A percentile compares a stretch with the other conserved stretches of the same genome.
Conservation (phyloP, 2,113 vertebrate species). For the Oncorhynchus mykiss region DNA sequence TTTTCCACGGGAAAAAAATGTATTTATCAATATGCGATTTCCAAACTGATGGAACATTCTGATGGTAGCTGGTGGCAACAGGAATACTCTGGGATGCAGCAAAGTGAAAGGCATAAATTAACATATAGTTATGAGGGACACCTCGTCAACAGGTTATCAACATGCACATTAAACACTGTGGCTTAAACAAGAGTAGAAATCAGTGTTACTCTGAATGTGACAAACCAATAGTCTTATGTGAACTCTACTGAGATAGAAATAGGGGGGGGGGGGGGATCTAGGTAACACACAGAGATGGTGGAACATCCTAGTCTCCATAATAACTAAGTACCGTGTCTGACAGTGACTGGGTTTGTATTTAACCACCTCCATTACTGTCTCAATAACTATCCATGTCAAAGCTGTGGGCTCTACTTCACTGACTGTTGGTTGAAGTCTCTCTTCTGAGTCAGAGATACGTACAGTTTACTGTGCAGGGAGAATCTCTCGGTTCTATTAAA, state of each 20-base stretch:
- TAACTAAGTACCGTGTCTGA: slow-evolving; percentile 59
- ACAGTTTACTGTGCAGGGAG: neutral
- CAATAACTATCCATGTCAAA: slow-evolving; percentile 49
- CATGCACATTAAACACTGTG: slow-evolving; percentile 76
- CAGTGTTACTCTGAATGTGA: slow-evolving; percentile 46
- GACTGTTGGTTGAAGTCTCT: slow-evolving; percentile 38
- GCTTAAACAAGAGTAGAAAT: slow-evolving; percentile 65
- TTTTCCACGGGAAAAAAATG: slow-evolving; percentile 91
- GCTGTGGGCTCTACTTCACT: slow-evolving; percentile 30
- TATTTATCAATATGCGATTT: slow-evolving; percentile 90
- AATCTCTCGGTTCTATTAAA: slow-evolving; percentile 43
- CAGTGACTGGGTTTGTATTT: slow-evolving; percentile 5
- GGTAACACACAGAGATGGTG: slow-evolving; percentile 56
- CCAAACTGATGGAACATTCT: slow-evolving; percentile 84
- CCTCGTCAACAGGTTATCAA: slow-evolving; percentile 64
- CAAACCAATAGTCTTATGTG: slow-evolving; percentile 51
- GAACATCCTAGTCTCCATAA: slow-evolving; percentile 60
- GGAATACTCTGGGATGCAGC: slow-evolving; percentile 77
- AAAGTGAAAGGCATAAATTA: slow-evolving; percentile 71
- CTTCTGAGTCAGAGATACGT: slow-evolving; percentile 28
- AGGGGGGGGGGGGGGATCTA: slow-evolving; percentile 28
- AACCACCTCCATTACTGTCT: slow-evolving; percentile 7
- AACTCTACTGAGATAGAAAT: slow-evolving; percentile 43
- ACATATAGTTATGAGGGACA: slow-evolving; percentile 70
- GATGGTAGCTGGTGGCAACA: slow-evolving; percentile 79